Base-by-base conservation (phyloP, 2,888 invertebrate species). In the Watsonalla cultraria region DNA sequence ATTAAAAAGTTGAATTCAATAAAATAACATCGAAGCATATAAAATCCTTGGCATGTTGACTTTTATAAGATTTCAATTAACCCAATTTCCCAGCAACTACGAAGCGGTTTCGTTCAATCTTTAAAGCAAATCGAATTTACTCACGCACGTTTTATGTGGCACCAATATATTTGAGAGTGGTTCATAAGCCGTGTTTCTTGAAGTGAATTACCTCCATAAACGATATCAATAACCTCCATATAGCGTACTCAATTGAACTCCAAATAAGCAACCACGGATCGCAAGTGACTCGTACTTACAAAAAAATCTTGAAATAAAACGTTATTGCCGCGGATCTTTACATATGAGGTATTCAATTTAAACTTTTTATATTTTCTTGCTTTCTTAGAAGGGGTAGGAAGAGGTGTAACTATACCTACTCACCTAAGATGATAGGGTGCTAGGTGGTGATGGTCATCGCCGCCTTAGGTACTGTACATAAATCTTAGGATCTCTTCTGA, bases 251-350 rank as follows among this genome's bases (percentile, higher is more conserved):
- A 56, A 68, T 64, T 63, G 63, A 64, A 65, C 64, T 54, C 52
- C 59, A 62, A 62, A 59, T 59, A 63, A 66, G 56, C 59, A 53
- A 62, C 50, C 48, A 51, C 49, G 57, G 55, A 60, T 64, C 54
- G 49, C 49, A 52, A 50, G 48, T 54, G 54, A 56, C 42, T 42
- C 56, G 52, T 52, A 47, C 42, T 15, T 56, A 60, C 49, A 56
- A 53, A 54, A 59, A 58, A 59, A 61, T 61, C 62, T 65, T 58
- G 51, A 63, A 67, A 62, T 63, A 66, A 65, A 64, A 65, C 64
- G 59, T 67, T 67, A 66, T 70, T 67, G 50, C 60, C 59, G 58
- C 59, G 24, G 4, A 24, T 24, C 24, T 24, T 24, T 24, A 24
- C 24, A 24, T n/a, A n/a, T 24, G 24, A 24, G 24, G 24, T 37